A percentile compares a stretch with the other conserved stretches of the same genome.
phyloP scores from a whole-genome alignment of 2,797 vertebrate genomes.

The Xerus rutilus region DNA sequence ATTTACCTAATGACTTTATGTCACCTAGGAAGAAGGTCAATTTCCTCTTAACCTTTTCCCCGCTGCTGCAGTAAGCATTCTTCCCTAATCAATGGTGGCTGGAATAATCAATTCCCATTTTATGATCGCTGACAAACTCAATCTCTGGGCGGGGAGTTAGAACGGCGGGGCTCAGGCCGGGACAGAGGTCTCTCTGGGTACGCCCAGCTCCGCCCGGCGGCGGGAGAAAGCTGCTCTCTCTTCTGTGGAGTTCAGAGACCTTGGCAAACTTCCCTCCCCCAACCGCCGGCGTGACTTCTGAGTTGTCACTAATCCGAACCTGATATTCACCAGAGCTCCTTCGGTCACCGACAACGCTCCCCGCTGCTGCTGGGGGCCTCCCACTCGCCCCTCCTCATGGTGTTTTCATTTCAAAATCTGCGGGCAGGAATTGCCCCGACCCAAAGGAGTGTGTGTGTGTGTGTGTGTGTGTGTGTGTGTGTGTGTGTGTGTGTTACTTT shows the following conservation, averaged over 20 bases:
- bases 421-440: constrained; percentile 42
- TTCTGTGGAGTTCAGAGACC: constrained; percentile 47
- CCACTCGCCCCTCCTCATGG: background rate
- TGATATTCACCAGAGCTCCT: constrained; percentile 81
- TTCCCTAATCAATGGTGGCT: constrained; percentile 89
- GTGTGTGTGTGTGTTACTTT: background rate
- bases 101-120: constrained; percentile 91
- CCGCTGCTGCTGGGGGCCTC: constrained; percentile 60
- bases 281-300: constrained; percentile 67
- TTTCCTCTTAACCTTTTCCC: constrained; percentile 90
- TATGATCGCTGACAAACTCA: constrained; percentile 90
- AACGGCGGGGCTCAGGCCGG: constrained; percentile 61
- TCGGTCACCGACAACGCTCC: constrained; percentile 56
- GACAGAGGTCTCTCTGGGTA: constrained; percentile 40
- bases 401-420: constrained; percentile 68
- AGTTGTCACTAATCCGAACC: constrained; percentile 80
- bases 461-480: background rate
- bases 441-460: background rate
- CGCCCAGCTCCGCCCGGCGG: constrained; percentile 64
- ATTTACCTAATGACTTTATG: constrained; percentile 93
- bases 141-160: constrained; percentile 75
- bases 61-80: constrained; percentile 91
- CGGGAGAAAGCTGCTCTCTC: background rate
- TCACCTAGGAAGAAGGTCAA: constrained; percentile 90
- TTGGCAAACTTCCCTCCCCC: constrained; percentile 73